Base-by-base conservation (phyloP, 92 coral and sea anemone genomes). In the Pocillopora meandrina region DNA sequence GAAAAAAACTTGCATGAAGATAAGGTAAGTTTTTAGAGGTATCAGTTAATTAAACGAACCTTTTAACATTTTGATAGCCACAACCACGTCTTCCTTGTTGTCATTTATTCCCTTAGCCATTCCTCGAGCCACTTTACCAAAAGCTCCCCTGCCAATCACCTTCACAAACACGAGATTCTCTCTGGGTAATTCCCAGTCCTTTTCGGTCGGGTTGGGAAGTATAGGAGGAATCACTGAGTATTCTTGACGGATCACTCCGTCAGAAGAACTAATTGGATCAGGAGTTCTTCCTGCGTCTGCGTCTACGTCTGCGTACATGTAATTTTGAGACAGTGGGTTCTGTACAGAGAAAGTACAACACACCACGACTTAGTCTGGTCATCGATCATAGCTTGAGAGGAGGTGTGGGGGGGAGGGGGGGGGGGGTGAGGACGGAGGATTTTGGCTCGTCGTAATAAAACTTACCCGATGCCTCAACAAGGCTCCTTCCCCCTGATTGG, bases 71-170 rank as follows among this genome's bases (percentile, higher is more conserved):
- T 91, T 91, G 59, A 91, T 76, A 36, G 94, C 94, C 14, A 91
- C 94, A 14, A 85, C 61, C 18, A 78, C 64, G 58, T 52, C 85
- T 2, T 85, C 90, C 71, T 67, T 84, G 23, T 66, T 66, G 11
- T 76, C 75, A 20, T 75, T 85, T 9, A 88, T 62, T 58, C 76
- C 83, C 13, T 33, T 60, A 0, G 74, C 92, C 81, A 82, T 82
- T 7, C 94, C 94, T 72, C 82, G 85, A 65, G 94, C 94, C 35
- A 91, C 94, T 74, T 76, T 66, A 26, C 92, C 94, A 88, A 91
- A 91, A 5, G 94, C 92, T 59, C 94, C 94, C 35, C 89, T 88
- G 33, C 94, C 94, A 69, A 91, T 89, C 59, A 91, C 92, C 71
- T 91, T 91, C 61, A 88, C 75, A 9, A 82, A 78, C 2, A 89